phyloP scores from a whole-genome alignment of 2,797 vertebrate species.

The Morelia viridis region DNA sequence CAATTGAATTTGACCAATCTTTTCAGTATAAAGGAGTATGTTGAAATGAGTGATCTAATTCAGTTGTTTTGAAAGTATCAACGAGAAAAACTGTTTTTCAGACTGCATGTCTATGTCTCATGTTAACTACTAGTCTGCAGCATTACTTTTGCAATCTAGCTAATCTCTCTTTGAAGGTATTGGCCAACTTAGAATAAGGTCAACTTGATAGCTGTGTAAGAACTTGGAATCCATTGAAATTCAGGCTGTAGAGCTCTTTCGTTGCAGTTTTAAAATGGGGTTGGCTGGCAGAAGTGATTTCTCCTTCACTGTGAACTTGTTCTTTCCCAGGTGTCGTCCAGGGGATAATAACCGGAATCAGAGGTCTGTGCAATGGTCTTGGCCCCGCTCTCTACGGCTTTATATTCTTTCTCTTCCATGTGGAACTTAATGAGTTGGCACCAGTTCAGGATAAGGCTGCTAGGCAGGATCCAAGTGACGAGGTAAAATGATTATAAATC shows the following conservation, averaged over 20 bases:
- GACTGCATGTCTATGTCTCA: not conserved
- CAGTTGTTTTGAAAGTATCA: not conserved
- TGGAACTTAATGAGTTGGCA: conserved; percentile 84
- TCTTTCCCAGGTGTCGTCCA: conserved; percentile 83
- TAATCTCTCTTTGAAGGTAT: not conserved
- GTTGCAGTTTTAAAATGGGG: not conserved
- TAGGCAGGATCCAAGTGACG: conserved; percentile 68
- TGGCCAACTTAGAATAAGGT: not conserved
- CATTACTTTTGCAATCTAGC: conserved; percentile 7
- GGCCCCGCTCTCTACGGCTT: conserved; percentile 94
- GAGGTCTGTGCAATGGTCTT: conserved; percentile 92
- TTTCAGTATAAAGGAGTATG: not conserved
- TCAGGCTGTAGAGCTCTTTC: not conserved
- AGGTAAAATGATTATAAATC: conserved; percentile 69
- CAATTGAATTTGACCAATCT: not conserved
- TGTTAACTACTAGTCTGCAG: not conserved
- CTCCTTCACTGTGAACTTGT: conserved; percentile 8
- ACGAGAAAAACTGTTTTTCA: not conserved
- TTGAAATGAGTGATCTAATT: not conserved
- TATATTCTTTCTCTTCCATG: conserved; percentile 93
- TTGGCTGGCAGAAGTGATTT: not conserved
- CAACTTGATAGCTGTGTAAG: not conserved
- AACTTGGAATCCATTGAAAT: not conserved
- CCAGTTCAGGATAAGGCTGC: conserved; percentile 76
- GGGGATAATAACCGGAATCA: conserved; percentile 93